A percentile compares a stretch with the other conserved stretches of the same genome.
Evolutionary conservation across 2,888 invertebrate species (phyloP).

Genomic region (Agrilus mali): DNA sequence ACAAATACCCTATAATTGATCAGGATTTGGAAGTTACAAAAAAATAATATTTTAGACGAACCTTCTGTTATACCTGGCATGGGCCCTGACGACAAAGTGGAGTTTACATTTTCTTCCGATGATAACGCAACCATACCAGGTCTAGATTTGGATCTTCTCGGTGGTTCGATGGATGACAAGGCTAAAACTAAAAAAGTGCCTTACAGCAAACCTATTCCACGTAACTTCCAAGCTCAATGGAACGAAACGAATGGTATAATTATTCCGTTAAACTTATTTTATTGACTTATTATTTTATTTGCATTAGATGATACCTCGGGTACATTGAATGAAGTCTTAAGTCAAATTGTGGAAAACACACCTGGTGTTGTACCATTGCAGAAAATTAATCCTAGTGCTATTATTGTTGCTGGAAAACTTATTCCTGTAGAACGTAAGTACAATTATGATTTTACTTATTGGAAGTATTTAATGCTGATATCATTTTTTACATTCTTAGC

Average conservation of each 20-base stretch:
- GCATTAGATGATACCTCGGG: conserved; percentile 36
- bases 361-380: conserved; percentile 68
- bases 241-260: conserved; percentile 55
- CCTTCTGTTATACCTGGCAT: conserved; percentile 84
- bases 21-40: neutral
- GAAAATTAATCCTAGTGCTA: conserved; percentile 66
- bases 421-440: conserved; percentile 58
- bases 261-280: conserved; percentile 8
- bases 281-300: conserved; percentile 5
- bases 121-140: conserved; percentile 74
- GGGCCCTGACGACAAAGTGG: conserved; percentile 94
- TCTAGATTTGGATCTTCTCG: conserved; percentile 63
- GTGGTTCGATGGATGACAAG: conserved; percentile 48
- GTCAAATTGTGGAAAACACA: conserved; percentile 63
- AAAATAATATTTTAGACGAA: conserved; percentile 42
- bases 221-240: conserved; percentile 96
- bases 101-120: conserved; percentile 63
- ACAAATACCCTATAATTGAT: conserved; percentile 1
- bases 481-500: conserved; percentile 32
- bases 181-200: conserved; percentile 74
- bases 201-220: conserved; percentile 91
- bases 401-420: conserved; percentile 73
- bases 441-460: neutral
- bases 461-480: neutral
- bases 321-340: conserved; percentile 51